Evolutionary conservation across 1,140 invertebrate genomes (phyloP).

Genomic region (Mizuhopecten yessoensis): DNA sequence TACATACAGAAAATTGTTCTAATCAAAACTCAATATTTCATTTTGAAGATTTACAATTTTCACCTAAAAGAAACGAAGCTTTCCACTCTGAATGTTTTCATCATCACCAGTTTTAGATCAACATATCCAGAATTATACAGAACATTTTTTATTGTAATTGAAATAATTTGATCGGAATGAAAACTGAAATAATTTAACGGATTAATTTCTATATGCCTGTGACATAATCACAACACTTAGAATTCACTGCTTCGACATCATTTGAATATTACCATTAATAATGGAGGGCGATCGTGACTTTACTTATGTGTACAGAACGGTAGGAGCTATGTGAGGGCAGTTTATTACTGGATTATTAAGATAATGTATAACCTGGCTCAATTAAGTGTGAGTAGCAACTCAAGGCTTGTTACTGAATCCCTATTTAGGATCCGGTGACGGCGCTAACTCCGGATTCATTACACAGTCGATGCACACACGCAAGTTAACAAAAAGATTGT

Average conservation of each 20-base stretch:
- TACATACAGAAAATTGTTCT: no score
- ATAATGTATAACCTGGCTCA: background rate
- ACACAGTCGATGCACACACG: constrained; percentile 10
- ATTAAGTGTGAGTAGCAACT: background rate
- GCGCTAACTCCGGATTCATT: background rate
- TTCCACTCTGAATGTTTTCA: no score
- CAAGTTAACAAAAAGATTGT: constrained; percentile 11
- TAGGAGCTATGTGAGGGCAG: background rate
- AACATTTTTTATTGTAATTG: background rate
- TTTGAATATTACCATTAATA: constrained; percentile 29
- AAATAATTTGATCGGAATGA: background rate
- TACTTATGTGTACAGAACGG: background rate
- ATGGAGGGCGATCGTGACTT: background rate
- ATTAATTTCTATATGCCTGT: background rate
- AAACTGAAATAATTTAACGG: background rate
- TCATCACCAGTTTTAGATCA: no score
- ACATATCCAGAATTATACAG: background rate
- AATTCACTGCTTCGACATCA: background rate
- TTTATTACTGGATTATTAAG: background rate
- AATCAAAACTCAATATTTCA: no score
- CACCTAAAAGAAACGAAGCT: no score
- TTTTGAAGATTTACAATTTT: no score
- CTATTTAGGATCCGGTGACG: constrained; percentile 1
- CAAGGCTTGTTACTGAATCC: background rate
- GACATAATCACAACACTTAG: background rate